phyloP scores from a whole-genome alignment of 2,113 vertebrate genomes.

The Saguinus midas region DNA sequence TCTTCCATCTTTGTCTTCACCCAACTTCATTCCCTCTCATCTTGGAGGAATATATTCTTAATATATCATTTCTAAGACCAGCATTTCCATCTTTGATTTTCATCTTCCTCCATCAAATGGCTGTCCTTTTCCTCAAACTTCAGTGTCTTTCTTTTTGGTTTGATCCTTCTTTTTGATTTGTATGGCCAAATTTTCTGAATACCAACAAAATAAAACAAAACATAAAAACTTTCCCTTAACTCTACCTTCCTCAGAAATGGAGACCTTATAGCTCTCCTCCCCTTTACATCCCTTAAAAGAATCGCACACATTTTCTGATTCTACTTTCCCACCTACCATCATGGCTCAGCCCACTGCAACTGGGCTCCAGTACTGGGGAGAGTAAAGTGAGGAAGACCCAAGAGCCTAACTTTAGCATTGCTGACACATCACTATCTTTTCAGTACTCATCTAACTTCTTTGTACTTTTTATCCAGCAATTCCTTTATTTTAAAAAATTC shows the following conservation, averaged over 20 bases:
- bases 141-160: neutral
- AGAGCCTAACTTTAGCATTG: neutral
- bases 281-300: neutral
- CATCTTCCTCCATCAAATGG: neutral
- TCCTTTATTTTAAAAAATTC: neutral
- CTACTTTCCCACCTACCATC: neutral
- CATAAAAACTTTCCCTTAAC: neutral
- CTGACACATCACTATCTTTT: neutral
- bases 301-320: neutral
- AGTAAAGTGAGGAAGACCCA: no score
- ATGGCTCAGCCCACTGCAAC: neutral
- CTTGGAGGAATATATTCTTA: neutral
- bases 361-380: neutral
- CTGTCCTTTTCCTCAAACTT: neutral
- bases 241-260: neutral
- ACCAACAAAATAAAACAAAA: neutral
- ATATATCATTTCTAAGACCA: neutral
- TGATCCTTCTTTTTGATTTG: neutral
- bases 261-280: neutral
- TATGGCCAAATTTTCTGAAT: neutral
- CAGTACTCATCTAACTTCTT: neutral
- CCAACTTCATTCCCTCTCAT: neutral
- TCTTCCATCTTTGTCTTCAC: neutral
- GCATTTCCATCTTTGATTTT: neutral
- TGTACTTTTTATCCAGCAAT: neutral